Evolutionary conservation across 2,888 invertebrate genomes (phyloP).

Genomic region (Limenitis camilla): DNA sequence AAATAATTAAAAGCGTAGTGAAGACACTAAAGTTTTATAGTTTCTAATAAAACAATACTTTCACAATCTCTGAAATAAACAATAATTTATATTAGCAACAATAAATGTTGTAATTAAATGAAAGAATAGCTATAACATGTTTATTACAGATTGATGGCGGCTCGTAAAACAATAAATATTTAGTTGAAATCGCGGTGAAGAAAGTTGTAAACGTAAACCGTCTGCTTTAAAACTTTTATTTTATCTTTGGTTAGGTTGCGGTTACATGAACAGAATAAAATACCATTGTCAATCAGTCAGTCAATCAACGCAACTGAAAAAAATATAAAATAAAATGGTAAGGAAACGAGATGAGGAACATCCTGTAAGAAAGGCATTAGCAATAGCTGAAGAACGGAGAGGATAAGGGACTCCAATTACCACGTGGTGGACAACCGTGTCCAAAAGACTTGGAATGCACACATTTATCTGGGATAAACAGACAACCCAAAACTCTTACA

Average conservation of each 20-base stretch:
- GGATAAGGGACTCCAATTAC: too few species aligned
- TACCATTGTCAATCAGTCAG: too few species aligned
- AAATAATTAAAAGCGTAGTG: too few species aligned
- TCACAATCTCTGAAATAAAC: background rate
- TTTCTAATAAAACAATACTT: background rate
- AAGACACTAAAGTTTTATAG: too few species aligned
- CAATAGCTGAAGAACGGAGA: too few species aligned
- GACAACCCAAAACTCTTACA: too few species aligned
- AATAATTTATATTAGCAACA: constrained; percentile 11
- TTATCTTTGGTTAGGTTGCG: constrained; percentile 26
- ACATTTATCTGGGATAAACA: too few species aligned
- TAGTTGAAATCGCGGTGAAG: constrained; percentile 30
- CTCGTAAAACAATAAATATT: constrained; percentile 37
- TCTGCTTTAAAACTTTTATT: constrained; percentile 29
- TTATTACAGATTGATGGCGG: constrained; percentile 27
- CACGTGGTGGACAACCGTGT: too few species aligned
- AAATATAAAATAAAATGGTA: too few species aligned
- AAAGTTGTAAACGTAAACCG: constrained; percentile 32
- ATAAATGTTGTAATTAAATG: constrained; percentile 21
- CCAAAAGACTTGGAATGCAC: too few species aligned
- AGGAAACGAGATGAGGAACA: background rate
- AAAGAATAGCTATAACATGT: constrained; percentile 15
- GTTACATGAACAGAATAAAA: background rate
- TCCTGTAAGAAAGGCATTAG: background rate
- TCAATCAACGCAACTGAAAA: too few species aligned